These are phyloP conservation scores for Sphenodon punctatus DNA, from an alignment of 2,797 vertebrate genomes.

Conservation along the genomic window DNA sequence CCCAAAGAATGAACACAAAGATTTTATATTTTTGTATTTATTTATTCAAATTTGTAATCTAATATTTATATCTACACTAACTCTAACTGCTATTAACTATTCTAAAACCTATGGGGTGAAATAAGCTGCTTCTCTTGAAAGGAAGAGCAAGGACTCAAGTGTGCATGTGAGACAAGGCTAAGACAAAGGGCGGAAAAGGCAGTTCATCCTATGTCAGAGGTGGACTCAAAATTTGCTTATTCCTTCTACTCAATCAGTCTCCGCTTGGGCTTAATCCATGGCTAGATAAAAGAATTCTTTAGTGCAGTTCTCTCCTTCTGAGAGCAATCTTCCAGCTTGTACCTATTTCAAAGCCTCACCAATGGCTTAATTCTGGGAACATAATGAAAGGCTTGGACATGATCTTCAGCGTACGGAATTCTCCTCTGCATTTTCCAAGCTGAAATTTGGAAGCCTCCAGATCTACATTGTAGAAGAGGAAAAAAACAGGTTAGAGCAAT, in stretches of 20 bases:
- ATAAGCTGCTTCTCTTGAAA: not conserved
- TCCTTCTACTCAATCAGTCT: not conserved
- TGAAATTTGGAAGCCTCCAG: not conserved
- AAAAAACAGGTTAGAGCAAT: not conserved
- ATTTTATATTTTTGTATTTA: too few species aligned
- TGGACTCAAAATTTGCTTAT: not conserved
- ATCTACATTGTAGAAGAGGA: not conserved
- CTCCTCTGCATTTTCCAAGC: constrained; percentile 1
- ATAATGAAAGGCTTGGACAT: not conserved
- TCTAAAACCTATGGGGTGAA: too few species aligned
- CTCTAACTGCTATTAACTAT: too few species aligned
- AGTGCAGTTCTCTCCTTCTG: not conserved
- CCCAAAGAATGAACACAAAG: too few species aligned
- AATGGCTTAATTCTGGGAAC: not conserved
- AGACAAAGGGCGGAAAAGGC: not conserved
- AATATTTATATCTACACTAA: too few species aligned
- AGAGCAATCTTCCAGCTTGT: not conserved
- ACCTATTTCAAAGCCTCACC: not conserved
- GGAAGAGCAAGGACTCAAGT: not conserved
- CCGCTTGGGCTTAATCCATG: not conserved
- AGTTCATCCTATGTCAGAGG: not conserved
- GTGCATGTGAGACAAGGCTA: not conserved
- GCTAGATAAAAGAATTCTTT: not conserved
- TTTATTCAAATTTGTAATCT: too few species aligned
- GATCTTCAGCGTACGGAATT: accelerated